phyloP scores from a whole-genome alignment of 2,113 vertebrate species.

The Marmota flaviventris region DNA sequence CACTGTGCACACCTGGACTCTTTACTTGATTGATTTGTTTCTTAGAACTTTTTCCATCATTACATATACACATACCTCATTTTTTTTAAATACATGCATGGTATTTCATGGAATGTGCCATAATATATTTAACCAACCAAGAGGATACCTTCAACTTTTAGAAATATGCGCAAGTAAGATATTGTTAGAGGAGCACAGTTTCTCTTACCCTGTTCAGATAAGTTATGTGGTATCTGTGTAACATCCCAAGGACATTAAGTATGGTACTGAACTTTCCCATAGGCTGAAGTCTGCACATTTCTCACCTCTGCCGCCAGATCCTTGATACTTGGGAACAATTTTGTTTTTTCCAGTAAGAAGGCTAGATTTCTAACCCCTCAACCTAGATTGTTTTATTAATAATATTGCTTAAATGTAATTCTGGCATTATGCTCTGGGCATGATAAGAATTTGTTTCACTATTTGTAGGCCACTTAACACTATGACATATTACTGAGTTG shows the following conservation, averaged over 20 bases:
- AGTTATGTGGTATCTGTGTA: background rate
- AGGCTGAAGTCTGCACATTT: background rate
- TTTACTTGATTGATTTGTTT: constrained; percentile 36
- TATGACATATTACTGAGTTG: constrained; percentile 10
- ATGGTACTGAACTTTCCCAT: constrained; percentile 8
- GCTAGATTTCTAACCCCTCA: constrained; percentile 51
- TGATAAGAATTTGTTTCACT: constrained; percentile 44
- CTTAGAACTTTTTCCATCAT: background rate
- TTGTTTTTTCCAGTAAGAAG: constrained; percentile 45
- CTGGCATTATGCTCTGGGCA: constrained; percentile 23
- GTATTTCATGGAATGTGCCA: constrained; percentile 1
- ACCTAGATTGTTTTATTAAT: constrained; percentile 55
- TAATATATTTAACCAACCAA: constrained; percentile 28
- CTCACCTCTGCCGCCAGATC: background rate
- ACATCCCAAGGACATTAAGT: background rate
- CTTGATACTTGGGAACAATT: constrained; percentile 1
- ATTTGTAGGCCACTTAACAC: constrained; percentile 63
- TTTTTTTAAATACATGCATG: background rate
- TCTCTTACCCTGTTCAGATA: constrained; percentile 17
- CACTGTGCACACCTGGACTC: background rate
- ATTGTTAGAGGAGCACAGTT: background rate
- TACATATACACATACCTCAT: background rate
- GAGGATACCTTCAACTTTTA: constrained; percentile 42
- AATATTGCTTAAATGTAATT: constrained; percentile 52
- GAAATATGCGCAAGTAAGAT: background rate